Evolutionary conservation across 2,888 invertebrate genomes (phyloP), one percentile per base, ranked within the genome.

Genomic region (Phortica okadai): DNA sequence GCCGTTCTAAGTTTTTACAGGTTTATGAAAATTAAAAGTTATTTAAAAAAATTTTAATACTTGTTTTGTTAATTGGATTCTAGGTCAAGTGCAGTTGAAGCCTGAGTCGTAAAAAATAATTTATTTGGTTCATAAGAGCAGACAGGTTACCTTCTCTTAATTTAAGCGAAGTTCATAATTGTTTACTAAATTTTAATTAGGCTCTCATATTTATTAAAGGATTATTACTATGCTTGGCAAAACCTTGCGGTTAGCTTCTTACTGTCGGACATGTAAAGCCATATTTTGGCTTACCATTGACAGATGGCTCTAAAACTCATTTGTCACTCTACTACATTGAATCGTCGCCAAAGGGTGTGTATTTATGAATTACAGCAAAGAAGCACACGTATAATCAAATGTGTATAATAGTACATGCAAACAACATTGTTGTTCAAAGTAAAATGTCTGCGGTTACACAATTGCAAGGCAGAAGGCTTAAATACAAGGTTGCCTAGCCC

Each of bases 281-380:
- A 69, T 76, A 76, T 76, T 64, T 77, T 74, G 79, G 77, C 78
- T 73, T 69, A 73, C 74, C 76, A 76, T 59, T 73, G 76, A 62
- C 62, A 69, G 74, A 42, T 76, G 76, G 73, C 62, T 58, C 67
- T 76, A 74, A 64, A 75, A 54, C 54, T 44, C 69, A 78, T 79
- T 81, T 81, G 73, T 77, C 78, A 83, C 33, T 21, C 33, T 54
- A 41, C 78, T 82, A 79, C 82, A 79, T 76, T 74, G 74, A 42
- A 64, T 62, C 33, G 10, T 42, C 7, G 25, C 73, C 67, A 25
- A 54, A 14, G 10, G 16, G 6, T 21, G 6, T 56, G 54, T 72
- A 33, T 56, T 72, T 56, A 54, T 56, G 56, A 54, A 54, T 72
- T 72, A 56, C 54, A 54, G 33, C 54, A 54, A 33, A 56, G 14